A percentile compares a stretch with the other conserved stretches of the same genome.
Evolutionary conservation across 2,113 vertebrate species (phyloP).

Genomic region (Malurus melanocephalus): DNA sequence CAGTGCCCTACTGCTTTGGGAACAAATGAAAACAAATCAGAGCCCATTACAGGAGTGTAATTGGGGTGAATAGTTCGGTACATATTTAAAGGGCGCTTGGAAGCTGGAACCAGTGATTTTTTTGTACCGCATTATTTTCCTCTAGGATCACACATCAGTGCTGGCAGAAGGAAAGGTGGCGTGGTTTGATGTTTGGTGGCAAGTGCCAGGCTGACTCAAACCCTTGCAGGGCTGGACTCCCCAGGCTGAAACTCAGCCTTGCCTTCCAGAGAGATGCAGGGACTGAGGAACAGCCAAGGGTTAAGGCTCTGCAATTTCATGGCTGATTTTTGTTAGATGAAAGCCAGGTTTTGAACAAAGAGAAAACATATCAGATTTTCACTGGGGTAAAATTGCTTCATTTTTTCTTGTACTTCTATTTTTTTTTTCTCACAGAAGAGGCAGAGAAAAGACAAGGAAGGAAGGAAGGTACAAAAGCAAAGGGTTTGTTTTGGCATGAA

Average conservation of each 20-base stretch:
- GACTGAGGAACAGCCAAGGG: not conserved
- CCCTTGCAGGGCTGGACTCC: not conserved
- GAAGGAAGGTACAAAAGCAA: not conserved
- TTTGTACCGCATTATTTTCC: conserved; percentile 29
- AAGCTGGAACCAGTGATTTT: not conserved
- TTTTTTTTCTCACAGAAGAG: not conserved
- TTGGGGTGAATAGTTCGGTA: conserved; percentile 48
- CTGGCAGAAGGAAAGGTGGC: not conserved
- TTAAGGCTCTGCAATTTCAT: not conserved
- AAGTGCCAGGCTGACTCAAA: not conserved
- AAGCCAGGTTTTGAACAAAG: not conserved
- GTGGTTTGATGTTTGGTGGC: not conserved
- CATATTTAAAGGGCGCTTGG: conserved; percentile 3
- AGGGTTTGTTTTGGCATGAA: not conserved
- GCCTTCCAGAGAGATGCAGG: not conserved
- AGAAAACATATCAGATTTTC: not conserved
- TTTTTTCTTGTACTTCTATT: not conserved
- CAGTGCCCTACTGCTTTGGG: conserved; percentile 22
- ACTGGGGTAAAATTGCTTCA: not conserved
- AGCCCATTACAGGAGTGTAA: conserved; percentile 42
- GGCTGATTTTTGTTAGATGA: not conserved
- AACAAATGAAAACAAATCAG: conserved; percentile 43
- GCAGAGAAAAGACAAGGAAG: not conserved
- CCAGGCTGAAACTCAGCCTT: not conserved
- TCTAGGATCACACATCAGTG: not conserved